Conservation (phyloP, 1,140 invertebrate genomes). For the Drosophila baimaii region DNA sequence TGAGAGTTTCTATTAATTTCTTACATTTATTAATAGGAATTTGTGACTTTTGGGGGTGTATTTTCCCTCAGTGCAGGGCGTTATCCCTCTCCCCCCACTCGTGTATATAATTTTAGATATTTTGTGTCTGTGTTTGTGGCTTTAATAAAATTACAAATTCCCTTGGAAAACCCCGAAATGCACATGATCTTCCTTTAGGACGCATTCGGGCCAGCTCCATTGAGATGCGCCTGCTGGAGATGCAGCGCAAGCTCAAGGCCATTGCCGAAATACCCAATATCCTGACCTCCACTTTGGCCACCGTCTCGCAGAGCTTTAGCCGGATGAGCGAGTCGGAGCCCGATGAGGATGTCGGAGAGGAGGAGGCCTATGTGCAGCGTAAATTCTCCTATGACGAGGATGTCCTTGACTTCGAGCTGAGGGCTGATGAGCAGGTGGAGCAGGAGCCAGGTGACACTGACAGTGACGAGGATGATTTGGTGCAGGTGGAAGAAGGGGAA, state of each 20-base stretch:
- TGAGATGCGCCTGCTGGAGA: conserved; percentile 73
- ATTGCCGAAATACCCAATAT: conserved; percentile 83
- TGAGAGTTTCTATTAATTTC: background rate
- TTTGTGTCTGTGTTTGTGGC: conserved; percentile 40
- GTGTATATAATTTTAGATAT: conserved; percentile 40
- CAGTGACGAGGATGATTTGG: conserved; percentile 48
- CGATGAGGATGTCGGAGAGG: conserved; percentile 12
- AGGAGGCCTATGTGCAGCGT: conserved; percentile 45
- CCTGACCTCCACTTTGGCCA: conserved; percentile 77
- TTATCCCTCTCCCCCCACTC: background rate
- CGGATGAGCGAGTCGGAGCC: conserved; percentile 51
- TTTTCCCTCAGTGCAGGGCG: conserved; percentile 5
- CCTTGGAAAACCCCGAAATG: background rate
- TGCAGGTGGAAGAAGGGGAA: conserved; percentile 42
- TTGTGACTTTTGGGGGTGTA: too few species aligned
- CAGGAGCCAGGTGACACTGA: conserved; percentile 18
- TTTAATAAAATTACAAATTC: conserved; percentile 55
- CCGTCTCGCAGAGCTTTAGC: conserved; percentile 79
- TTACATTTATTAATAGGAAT: background rate
- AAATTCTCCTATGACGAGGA: conserved; percentile 81
- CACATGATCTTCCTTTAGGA: conserved; percentile 28
- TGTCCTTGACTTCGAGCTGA: conserved; percentile 74
- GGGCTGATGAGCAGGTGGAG: conserved; percentile 23
- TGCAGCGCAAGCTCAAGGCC: conserved; percentile 80
- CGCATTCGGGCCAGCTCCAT: conserved; percentile 67